These are phyloP conservation scores for Florisuga fusca DNA, from an alignment of 2,797 vertebrate species.

Conservation along the genomic window DNA sequence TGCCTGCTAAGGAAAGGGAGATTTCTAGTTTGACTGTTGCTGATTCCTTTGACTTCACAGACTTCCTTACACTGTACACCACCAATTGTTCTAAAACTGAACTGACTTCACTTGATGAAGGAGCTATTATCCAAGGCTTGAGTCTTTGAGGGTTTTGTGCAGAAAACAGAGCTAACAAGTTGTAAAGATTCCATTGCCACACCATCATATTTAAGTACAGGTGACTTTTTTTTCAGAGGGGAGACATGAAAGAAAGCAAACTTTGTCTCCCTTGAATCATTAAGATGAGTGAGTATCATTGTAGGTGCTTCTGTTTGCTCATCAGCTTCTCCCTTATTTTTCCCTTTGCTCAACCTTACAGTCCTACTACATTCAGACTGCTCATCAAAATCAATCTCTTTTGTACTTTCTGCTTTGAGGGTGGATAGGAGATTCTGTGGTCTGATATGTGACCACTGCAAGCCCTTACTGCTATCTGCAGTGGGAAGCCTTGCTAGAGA, in stretches of 20 bases:
- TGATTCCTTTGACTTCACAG: neutral
- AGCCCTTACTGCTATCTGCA: neutral
- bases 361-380: neutral
- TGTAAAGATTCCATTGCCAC: neutral
- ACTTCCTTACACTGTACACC: neutral
- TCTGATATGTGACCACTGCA: neutral
- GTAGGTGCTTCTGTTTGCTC: neutral
- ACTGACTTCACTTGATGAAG: neutral
- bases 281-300: neutral
- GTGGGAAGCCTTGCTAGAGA: neutral
- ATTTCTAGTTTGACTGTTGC: neutral
- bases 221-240: neutral
- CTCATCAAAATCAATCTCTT: neutral
- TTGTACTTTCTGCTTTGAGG: neutral
- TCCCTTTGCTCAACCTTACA: neutral
- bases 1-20: neutral
- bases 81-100: neutral
- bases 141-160: neutral
- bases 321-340: neutral
- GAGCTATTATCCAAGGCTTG: neutral
- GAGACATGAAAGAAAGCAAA: neutral
- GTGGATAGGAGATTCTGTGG: neutral
- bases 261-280: neutral
- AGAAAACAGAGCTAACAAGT: neutral
- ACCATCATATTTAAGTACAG: neutral